phyloP scores from a whole-genome alignment of 1,140 invertebrate species.

The Babylonia areolata region DNA sequence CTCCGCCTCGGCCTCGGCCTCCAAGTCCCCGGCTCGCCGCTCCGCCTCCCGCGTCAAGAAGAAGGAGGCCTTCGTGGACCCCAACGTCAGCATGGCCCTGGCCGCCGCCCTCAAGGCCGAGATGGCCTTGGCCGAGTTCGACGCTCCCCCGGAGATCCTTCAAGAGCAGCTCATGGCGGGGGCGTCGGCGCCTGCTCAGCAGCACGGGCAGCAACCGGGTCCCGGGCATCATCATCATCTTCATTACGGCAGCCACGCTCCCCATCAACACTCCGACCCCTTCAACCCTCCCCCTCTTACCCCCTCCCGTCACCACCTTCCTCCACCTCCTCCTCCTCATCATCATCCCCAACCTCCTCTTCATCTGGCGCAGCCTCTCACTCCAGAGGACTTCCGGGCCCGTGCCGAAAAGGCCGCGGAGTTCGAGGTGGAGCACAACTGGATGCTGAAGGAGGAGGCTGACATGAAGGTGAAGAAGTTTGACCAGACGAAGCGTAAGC shows the following conservation, averaged over 20 bases:
- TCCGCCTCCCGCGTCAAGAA: constrained; percentile 4
- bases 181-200: background rate
- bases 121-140: constrained; percentile 20
- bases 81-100: constrained; percentile 12
- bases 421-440: constrained; percentile 65
- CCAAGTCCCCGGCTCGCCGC: background rate
- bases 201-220: too few relatives aligned
- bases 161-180: background rate
- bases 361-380: background rate
- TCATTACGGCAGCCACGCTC: too few relatives aligned
- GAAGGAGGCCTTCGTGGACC: constrained; percentile 26
- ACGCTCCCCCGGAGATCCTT: constrained; percentile 15
- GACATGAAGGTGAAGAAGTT: constrained; percentile 51
- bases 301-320: background rate
- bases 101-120: constrained; percentile 26
- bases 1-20: background rate
- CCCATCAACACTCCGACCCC: background rate
- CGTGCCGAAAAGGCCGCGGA: constrained; percentile 44
- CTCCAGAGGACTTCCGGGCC: background rate
- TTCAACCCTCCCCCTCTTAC: background rate
- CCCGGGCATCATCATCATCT: too few relatives aligned
- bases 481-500: constrained; percentile 47
- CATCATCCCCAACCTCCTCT: background rate
- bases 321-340: background rate
- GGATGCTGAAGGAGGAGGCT: constrained; percentile 58